Percentiles rank a stretch among this genome's conserved stretches.
These are phyloP conservation scores for Drosophila setosimentum DNA, from an alignment of 2,888 invertebrate genomes.

Conservation along the genomic window DNA sequence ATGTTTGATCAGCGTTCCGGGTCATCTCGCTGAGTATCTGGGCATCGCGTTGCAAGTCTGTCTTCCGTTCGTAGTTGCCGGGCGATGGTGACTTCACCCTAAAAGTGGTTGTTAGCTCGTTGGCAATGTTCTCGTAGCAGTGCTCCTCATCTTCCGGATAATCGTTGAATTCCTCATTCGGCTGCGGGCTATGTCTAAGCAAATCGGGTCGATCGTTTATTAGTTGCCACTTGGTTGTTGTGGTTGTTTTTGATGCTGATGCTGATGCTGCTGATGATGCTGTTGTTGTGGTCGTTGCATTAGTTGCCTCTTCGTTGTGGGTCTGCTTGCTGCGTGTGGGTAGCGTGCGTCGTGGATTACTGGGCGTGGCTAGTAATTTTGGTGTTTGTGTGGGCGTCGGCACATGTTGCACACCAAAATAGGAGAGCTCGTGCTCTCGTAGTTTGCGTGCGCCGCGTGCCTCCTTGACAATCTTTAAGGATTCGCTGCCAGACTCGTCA, in stretches of 20 bases:
- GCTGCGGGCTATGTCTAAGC: conserved; percentile 82
- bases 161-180: conserved; percentile 61
- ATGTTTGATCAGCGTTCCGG: conserved; percentile 87
- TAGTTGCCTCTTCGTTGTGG: conserved; percentile 40
- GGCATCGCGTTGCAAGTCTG: conserved; percentile 84
- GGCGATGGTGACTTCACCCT: conserved; percentile 71
- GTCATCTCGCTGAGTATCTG: conserved; percentile 87
- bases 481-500: conserved; percentile 67
- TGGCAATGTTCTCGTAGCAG: conserved; percentile 83
- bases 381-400: conserved; percentile 40
- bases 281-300: conserved; percentile 27
- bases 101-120: conserved; percentile 78
- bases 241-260: conserved; percentile 40
- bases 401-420: conserved; percentile 86
- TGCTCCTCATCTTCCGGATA: conserved; percentile 70
- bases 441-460: conserved; percentile 86
- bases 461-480: conserved; percentile 83
- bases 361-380: conserved; percentile 30
- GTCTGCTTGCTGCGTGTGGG: conserved; percentile 64
- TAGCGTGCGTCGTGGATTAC: conserved; percentile 67
- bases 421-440: conserved; percentile 87
- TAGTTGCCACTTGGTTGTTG: conserved; percentile 81
- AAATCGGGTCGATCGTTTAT: conserved; percentile 84
- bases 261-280: not conserved
- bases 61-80: conserved; percentile 79